Evolutionary conservation across 2,888 invertebrate species (phyloP).

Genomic region (Drosophila stalkeri): DNA sequence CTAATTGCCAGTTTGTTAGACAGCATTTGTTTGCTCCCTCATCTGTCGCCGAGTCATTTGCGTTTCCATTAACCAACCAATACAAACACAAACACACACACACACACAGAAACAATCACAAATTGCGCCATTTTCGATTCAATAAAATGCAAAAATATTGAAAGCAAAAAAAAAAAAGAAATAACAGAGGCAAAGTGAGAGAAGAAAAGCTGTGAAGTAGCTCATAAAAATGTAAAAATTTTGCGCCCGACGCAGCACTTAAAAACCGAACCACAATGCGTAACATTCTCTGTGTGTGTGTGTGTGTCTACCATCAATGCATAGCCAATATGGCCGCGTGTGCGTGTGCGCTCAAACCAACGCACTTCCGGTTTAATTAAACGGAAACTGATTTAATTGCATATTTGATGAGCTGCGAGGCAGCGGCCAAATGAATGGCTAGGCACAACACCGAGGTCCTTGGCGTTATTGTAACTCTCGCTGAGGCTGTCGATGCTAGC

Average conservation of each 20-base stretch:
- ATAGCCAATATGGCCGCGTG: constrained; percentile 55
- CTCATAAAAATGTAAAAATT: constrained; percentile 77
- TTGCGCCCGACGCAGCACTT: constrained; percentile 60
- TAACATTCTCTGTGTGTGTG: constrained; percentile 22
- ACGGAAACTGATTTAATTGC: constrained; percentile 85
- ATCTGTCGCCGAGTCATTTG: constrained; percentile 31
- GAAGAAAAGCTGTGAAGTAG: constrained; percentile 43
- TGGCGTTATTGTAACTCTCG: constrained; percentile 44
- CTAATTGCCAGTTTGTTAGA: constrained; percentile 58
- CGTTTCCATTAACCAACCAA: constrained; percentile 35
- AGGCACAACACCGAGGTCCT: constrained; percentile 42
- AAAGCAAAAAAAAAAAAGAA: constrained; percentile 21
- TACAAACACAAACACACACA: background rate
- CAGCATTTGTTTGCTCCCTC: constrained; percentile 19
- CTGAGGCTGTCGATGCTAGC: constrained; percentile 14
- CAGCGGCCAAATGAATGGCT: constrained; percentile 61
- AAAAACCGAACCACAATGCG: constrained; percentile 71
- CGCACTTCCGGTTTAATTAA: constrained; percentile 83
- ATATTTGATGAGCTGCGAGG: constrained; percentile 83
- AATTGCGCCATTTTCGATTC: constrained; percentile 53
- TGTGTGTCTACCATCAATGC: constrained; percentile 34
- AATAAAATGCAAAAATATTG: constrained; percentile 68
- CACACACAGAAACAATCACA: constrained; percentile 6
- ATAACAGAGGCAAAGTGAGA: background rate
- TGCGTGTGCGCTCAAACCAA: constrained; percentile 65